These are phyloP conservation scores for Parotocinclus haroldoi DNA, from an alignment of 2,797 vertebrate genomes.

Conservation along the genomic window DNA sequence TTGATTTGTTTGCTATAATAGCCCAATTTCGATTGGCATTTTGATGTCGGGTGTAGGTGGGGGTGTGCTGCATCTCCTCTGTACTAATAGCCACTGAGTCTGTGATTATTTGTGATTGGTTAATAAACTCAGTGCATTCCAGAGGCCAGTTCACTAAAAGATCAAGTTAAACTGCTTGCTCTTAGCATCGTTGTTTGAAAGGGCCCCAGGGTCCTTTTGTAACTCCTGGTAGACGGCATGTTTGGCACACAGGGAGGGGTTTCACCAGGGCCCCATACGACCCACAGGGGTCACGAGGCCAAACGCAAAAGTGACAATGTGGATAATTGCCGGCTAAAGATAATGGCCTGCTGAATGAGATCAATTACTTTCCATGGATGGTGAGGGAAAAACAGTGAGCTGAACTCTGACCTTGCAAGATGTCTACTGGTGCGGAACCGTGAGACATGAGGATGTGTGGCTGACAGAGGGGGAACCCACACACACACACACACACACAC, in stretches of 20 bases:
- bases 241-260: conserved; percentile 83
- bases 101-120: no score
- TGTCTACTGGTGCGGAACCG: conserved; percentile 42
- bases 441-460: conserved; percentile 39
- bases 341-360: conserved; percentile 92
- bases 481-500: conserved; percentile 23
- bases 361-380: conserved; percentile 80
- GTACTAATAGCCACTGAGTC: no score
- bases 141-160: conserved; percentile 73
- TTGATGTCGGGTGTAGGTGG: no score
- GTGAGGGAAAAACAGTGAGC: conserved; percentile 55
- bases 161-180: conserved; percentile 78
- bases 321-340: conserved; percentile 92
- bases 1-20: no score
- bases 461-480: conserved; percentile 28
- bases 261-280: conserved; percentile 80
- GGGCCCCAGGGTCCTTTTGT: conserved; percentile 83
- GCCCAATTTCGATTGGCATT: no score
- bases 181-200: conserved; percentile 74
- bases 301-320: conserved; percentile 95
- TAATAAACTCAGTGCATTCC: conserved; percentile 58
- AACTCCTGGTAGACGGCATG: conserved; percentile 81
- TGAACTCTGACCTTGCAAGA: conserved; percentile 45
- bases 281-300: conserved; percentile 81
- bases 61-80: no score